Base-by-base conservation (phyloP, 1,140 invertebrate genomes). In the Sitophilus oryzae region DNA sequence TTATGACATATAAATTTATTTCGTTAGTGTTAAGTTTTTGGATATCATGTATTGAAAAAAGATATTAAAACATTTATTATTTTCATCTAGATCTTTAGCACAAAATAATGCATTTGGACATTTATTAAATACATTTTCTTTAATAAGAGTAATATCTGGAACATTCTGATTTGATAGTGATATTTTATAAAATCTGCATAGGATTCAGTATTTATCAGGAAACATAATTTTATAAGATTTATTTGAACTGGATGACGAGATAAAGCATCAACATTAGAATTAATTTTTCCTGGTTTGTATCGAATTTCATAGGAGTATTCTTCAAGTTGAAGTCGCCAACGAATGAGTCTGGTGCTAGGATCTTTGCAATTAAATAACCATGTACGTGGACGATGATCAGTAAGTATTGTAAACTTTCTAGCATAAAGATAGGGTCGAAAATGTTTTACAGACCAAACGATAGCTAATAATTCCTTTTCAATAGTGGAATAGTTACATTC, bases 291-390 rank as follows among this genome's bases (percentile, higher is more conserved):
- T n/a, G n/a, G n/a, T n/a, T n/a, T n/a, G n/a, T n/a, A n/a, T n/a
- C n/a, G n/a, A n/a, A 80, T 72, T 48, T 72, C 56, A 58, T 73
- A 77, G 20, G 73, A 56, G 62, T 71, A 79, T 52, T 76, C 71
- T n/a, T 58, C 50, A n/a, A 74, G 43, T 64, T 64, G 59, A 2
- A 71, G 35, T 23, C 68, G 43, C 76, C 77, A 81, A n/a, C n/a
- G n/a, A n/a, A n/a, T n/a, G n/a, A n/a, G n/a, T n/a, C n/a, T n/a
- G n/a, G n/a, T n/a, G n/a, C n/a, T n/a, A n/a, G n/a, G n/a, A n/a
- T n/a, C n/a, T n/a, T n/a, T n/a, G n/a, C n/a, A n/a, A n/a, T n/a
- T n/a, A n/a, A n/a, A n/a, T n/a, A n/a, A n/a, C n/a, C n/a, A n/a
- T n/a, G n/a, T n/a, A n/a, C n/a, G n/a, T n/a, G n/a, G n/a, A n/a